phyloP scores from a whole-genome alignment of 2,797 vertebrate species.

The Diplodus sargus region DNA sequence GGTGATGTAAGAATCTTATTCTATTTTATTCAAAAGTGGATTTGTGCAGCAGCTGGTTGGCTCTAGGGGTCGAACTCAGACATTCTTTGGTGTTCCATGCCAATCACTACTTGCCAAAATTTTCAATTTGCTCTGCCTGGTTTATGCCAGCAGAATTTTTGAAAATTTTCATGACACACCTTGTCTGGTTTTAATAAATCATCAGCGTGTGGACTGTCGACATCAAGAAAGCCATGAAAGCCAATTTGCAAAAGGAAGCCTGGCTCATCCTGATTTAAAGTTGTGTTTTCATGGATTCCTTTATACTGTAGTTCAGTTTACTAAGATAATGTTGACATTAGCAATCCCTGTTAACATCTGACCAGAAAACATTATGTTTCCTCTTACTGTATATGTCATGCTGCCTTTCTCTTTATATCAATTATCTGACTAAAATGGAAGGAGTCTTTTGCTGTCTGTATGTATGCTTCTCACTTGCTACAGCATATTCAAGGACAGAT shows the following conservation, averaged over 20 bases:
- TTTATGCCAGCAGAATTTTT: conserved; percentile 22
- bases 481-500: too few species aligned
- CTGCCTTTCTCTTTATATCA: not conserved
- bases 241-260: conserved; percentile 12
- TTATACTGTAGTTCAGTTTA: not conserved
- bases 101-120: conserved; percentile 16
- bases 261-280: not conserved
- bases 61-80: not conserved
- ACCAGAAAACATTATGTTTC: not conserved
- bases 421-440: conserved; percentile 5
- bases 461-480: too few species aligned
- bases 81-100: conserved; percentile 14
- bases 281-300: not conserved
- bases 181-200: conserved; percentile 38
- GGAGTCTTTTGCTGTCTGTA: too few species aligned
- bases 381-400: not conserved
- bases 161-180: not conserved
- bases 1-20: not conserved
- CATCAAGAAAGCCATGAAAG: conserved; percentile 25
- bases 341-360: not conserved
- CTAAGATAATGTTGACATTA: not conserved
- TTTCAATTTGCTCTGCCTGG: conserved; percentile 21
- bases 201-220: conserved; percentile 10
- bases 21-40: not conserved
- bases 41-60: conserved; percentile 28